Conservation (phyloP, 1,140 invertebrate genomes). For the Sarcophaga bullata region DNA sequence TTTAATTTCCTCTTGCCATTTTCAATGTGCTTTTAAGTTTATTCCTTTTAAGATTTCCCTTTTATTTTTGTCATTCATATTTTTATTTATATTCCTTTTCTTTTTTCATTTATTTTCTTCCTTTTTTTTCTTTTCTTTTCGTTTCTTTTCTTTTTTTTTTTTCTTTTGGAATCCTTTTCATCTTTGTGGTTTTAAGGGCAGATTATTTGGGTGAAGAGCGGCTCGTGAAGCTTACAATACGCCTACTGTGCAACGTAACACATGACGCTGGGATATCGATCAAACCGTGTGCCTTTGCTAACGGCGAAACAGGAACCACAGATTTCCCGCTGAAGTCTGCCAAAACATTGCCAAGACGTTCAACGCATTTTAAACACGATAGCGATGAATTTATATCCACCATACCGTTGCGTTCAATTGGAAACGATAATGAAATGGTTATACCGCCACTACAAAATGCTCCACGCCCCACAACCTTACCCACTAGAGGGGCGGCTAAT, state of each 20-base stretch:
- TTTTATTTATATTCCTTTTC: constrained; percentile 42
- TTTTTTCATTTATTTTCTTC: constrained; percentile 32
- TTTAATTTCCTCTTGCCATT: too few species aligned
- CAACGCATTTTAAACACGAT: constrained; percentile 41
- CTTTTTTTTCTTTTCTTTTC: constrained; percentile 14
- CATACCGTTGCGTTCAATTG: not conserved
- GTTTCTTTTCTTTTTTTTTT: constrained; percentile 33
- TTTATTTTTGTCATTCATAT: constrained; percentile 21
- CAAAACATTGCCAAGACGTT: constrained; percentile 53
- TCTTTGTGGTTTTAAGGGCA: constrained; percentile 72
- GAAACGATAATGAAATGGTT: constrained; percentile 34
- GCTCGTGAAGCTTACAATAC: constrained; percentile 91
- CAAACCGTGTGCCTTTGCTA: constrained; percentile 56
- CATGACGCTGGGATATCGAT: constrained; percentile 55
- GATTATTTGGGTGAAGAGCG: constrained; percentile 82
- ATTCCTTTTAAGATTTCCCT: not conserved
- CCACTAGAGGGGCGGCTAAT: constrained; percentile 56
- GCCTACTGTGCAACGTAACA: constrained; percentile 82
- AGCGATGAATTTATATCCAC: not conserved
- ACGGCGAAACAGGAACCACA: constrained; percentile 60
- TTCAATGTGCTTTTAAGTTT: not conserved
- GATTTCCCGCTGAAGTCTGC: constrained; percentile 56
- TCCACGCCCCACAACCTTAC: constrained; percentile 60
- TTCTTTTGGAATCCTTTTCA: not conserved
- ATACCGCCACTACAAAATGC: constrained; percentile 51